Evolutionary conservation across 2,113 vertebrate species (phyloP), one percentile per base, ranked within the genome.

Genomic region (Hirundichthys speculiger): DNA sequence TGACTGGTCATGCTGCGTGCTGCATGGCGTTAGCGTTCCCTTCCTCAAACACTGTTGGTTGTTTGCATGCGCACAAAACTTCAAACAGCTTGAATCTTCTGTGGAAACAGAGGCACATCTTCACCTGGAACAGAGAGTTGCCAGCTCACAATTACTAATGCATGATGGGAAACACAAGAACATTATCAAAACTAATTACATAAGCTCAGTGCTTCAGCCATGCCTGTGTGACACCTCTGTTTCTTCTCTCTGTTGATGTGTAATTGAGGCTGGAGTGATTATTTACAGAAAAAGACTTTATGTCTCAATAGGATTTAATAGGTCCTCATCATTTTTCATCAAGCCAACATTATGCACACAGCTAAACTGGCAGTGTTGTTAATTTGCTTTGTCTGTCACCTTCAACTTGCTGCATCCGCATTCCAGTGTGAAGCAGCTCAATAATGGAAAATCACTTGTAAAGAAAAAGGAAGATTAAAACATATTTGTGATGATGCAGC

Each of bases 81-180:
- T 30, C 24, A 12, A 60, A 48, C 15, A 30, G 41, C 34, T 11
- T 16, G 38, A 19, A 1, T 76, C 78, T 56, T 77, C 63, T 58
- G 48, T 60, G 41, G 42, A 45, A 56, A 45, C 19, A 15, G 42
- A 55, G 43, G 56, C 13, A 38, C 64, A 64, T 74, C 58, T 60
- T 65, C 43, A 77, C 83, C 83, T 86, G 69, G 39, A 86, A 86
- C 43, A 83, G 34, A 87, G 55, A 76, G 67, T 27, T 18, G 12
- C 13, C 3, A 50, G 57, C 13, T 79, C 49, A 74, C 51, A 13
- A 42, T 83, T 69, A 74, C 18, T 74, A 45, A 72, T 24, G 14
- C 25, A 42, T 16, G n/a, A n/a, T 55, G 16, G 67, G 8, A 25
- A 42, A 22, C 16, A 50, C 30, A 53, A 62, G 38, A 27, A 50